Evolutionary conservation across 30 jellyfish, hydroid and myxozoan species (phyloP).

Genomic region (Pseudorhiza aurosa): DNA sequence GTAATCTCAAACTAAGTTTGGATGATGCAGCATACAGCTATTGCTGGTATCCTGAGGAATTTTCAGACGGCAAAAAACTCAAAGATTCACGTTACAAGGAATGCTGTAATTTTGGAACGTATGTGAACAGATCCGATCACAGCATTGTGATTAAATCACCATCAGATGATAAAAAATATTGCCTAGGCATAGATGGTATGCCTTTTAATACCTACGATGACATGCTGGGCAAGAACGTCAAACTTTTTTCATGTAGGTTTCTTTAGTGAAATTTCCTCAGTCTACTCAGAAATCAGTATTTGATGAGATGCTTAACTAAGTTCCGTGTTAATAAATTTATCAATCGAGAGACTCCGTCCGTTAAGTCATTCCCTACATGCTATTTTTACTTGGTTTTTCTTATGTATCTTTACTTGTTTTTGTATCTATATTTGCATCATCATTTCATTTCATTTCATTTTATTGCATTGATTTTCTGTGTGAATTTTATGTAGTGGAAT

Average conservation of each 20-base stretch:
- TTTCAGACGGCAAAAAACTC: neutral
- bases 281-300: no score
- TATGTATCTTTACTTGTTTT: no score
- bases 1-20: neutral
- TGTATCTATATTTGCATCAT: neutral
- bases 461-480: neutral
- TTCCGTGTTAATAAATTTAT: no score
- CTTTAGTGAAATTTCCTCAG: no score
- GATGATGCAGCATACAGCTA: neutral
- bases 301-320: no score
- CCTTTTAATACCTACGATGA: neutral
- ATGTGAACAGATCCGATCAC: neutral
- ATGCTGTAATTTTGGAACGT: neutral
- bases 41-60: constrained; percentile 8
- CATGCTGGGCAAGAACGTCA: neutral
- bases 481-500: neutral
- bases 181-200: constrained; percentile 9
- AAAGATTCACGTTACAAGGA: neutral
- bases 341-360: no score
- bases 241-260: neutral
- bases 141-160: neutral
- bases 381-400: no score
- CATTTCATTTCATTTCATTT: neutral
- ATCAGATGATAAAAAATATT: neutral
- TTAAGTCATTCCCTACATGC: no score